phyloP scores from a whole-genome alignment of 37 sponge, comb jelly and placozoan genomes.

The Spongilla lacustris region DNA sequence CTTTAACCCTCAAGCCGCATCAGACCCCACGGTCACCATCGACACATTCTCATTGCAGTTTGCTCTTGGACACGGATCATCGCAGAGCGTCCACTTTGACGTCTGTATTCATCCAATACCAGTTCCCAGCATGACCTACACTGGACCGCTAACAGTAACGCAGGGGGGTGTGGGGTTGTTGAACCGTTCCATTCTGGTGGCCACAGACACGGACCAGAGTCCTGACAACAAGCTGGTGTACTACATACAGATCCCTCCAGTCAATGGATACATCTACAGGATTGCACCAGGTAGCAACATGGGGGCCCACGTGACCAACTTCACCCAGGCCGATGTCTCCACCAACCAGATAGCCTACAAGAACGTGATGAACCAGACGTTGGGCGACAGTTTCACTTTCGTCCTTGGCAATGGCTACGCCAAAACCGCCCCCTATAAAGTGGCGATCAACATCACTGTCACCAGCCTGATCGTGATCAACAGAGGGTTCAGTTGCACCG shows the following conservation, averaged over 20 bases:
- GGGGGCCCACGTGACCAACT: background rate
- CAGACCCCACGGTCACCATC: too few relatives aligned
- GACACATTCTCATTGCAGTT: slow-evolving; percentile 42
- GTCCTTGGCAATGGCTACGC: slow-evolving; percentile 25
- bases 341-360: slow-evolving; percentile 23
- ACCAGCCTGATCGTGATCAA: slow-evolving; percentile 35
- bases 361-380: background rate
- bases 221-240: slow-evolving; percentile 13
- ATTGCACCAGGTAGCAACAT: background rate
- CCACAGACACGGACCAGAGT: slow-evolving; percentile 18
- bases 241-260: slow-evolving; percentile 17
- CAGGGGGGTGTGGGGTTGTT: background rate
- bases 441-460: slow-evolving; percentile 16
- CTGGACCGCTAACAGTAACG: background rate
- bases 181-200: slow-evolving; percentile 11
- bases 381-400: slow-evolving; percentile 44
- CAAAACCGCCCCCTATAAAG: background rate
- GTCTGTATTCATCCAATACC: slow-evolving; percentile 63
- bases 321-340: slow-evolving; percentile 53
- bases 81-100: background rate
- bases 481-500: slow-evolving; percentile 13
- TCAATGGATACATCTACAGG: slow-evolving; percentile 18
- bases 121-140: slow-evolving; percentile 6
- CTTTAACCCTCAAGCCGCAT: background rate
- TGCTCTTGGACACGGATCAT: slow-evolving; percentile 29